Base-by-base conservation (phyloP, 2,797 vertebrate genomes). In the Urosaurus nigricauda region DNA sequence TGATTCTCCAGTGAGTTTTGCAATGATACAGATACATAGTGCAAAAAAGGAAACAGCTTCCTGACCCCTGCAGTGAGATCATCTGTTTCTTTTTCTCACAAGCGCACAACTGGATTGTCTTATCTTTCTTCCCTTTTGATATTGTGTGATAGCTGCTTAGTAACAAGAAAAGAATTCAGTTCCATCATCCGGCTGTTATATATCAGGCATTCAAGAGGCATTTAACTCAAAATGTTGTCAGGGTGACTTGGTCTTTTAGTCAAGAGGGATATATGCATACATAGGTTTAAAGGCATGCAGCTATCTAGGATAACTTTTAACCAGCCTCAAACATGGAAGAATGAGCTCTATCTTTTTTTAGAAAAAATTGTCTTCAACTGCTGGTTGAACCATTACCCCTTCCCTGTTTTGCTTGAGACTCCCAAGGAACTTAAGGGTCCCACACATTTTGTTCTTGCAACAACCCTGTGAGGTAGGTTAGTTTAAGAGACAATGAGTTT, bases 101-200 rank as follows among this genome's bases (percentile, higher is more conserved):
- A 88, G 91, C 90, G 80, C 70, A 84, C 91, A 80, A 95, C 88
- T 95, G 92, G 92, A 93, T 94, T 89, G 85, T 80, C 85, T 94
- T 94, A 94, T 93, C 94, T 93, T 92, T 91, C 94, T 93, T 92
- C 90, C 73, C 87, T 92, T 91, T 84, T 85, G 86, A 90, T 68
- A 68, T 87, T 56, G 90, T 91, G 87, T 56, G 73, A 95, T 60
- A 91, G 84, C 89, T 93, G 80, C 87, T 91, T 94, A 86, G 91
- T 91, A 94, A 94, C 90, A 79, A 83, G 80, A 65, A 90, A 79
- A 94, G 40, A 94, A 93, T 93, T 91, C 91, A 88, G 83, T 51
- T 89, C 86, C 70, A 93, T 94, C 85, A 92, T 92, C 73, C 88
- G 60, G 2, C 19, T 70, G 83, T 87, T 83, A 14, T 21, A 68